Conservation (phyloP, 2,797 vertebrate species). For the Rhadinocentrus ornatus region DNA sequence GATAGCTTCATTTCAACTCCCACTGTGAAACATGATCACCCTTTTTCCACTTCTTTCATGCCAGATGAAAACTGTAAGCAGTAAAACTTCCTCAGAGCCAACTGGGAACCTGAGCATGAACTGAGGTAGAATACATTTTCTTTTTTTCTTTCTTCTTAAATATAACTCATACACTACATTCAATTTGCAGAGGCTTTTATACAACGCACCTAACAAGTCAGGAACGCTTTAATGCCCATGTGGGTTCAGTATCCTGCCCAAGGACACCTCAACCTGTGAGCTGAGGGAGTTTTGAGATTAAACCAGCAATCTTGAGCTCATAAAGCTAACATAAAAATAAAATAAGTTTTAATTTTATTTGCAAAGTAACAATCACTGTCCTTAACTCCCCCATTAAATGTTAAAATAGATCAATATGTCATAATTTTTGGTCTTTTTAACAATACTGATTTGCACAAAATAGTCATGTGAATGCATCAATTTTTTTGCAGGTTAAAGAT, state of each 20-base stretch:
- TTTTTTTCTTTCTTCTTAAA: background rate
- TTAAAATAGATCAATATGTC: too few relatives aligned
- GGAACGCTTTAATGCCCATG: too few relatives aligned
- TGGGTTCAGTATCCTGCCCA: background rate
- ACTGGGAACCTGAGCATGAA: constrained; percentile 1
- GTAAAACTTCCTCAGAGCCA: constrained; percentile 11
- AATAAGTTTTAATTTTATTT: background rate
- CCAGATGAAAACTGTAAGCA: constrained; percentile 17
- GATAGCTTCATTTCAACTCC: constrained; percentile 54
- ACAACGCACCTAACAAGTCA: too few relatives aligned
- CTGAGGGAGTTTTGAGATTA: background rate
- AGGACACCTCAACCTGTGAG: background rate
- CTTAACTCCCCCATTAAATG: background rate
- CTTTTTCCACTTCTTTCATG: constrained; percentile 30
- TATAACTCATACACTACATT: background rate
- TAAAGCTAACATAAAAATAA: too few relatives aligned
- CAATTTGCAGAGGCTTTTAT: background rate
- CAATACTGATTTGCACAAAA: too few relatives aligned
- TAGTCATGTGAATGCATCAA: too few relatives aligned
- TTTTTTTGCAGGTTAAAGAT: too few relatives aligned
- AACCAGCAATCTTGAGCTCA: background rate
- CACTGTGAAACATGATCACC: constrained; percentile 45
- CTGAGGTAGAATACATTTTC: background rate
- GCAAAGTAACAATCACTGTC: background rate
- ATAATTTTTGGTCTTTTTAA: too few relatives aligned